Evolutionary conservation across 2,888 invertebrate species (phyloP).

Genomic region (Byasa hedistus): DNA sequence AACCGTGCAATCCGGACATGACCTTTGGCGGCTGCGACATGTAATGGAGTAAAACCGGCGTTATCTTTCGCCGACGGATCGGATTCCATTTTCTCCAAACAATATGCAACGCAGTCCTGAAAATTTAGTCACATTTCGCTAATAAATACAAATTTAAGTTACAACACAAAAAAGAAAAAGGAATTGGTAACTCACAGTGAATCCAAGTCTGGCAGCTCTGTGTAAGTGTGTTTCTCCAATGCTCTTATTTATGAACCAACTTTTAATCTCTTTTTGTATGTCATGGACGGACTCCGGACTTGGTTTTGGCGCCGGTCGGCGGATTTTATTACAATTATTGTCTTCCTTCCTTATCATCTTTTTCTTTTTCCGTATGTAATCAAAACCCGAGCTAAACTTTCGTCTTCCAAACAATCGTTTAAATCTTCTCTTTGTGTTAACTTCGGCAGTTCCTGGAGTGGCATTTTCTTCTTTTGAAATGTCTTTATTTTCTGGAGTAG

Average conservation of each 20-base stretch:
- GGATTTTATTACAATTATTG: constrained; percentile 59
- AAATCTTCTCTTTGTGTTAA: constrained; percentile 75
- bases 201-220: constrained; percentile 93
- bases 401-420: constrained; percentile 84
- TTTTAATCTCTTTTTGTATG: constrained; percentile 91
- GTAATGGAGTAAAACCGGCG: constrained; percentile 95
- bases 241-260: constrained; percentile 96
- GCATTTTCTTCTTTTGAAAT: constrained; percentile 61
- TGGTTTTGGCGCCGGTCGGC: constrained; percentile 73
- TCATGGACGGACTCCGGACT: constrained; percentile 86
- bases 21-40: constrained; percentile 94
- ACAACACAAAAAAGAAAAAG: background rate
- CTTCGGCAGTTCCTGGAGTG: constrained; percentile 52
- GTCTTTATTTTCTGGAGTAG: constrained; percentile 64
- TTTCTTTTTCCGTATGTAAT: constrained; percentile 94
- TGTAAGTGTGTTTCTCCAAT: constrained; percentile 96
- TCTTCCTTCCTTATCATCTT: constrained; percentile 83
- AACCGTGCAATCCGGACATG: constrained; percentile 92
- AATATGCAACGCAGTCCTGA: constrained; percentile 94
- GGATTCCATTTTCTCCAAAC: constrained; percentile 90
- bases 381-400: constrained; percentile 91
- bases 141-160: background rate
- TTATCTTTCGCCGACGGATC: constrained; percentile 94
- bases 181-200: constrained; percentile 83
- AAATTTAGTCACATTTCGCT: constrained; percentile 33